Conservation (phyloP, 2,888 invertebrate species). For the Caenorhabditis plicata region DNA sequence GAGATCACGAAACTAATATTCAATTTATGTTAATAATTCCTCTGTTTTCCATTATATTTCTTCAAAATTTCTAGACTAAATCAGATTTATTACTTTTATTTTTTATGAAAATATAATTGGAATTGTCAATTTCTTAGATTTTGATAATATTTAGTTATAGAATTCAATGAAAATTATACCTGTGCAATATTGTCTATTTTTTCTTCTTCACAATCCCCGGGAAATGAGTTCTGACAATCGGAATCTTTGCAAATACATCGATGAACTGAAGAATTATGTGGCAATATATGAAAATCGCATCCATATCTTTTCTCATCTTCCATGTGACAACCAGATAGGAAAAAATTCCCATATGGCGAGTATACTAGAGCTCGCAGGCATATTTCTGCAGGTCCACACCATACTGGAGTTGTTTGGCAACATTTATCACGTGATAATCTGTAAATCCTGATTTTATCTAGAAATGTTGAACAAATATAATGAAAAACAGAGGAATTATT, state of each 20-base stretch:
- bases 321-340: conserved; percentile 41
- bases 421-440: conserved; percentile 36
- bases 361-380: conserved; percentile 41
- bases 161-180: too few relatives aligned
- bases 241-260: conserved; percentile 38
- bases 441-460: conserved; percentile 1
- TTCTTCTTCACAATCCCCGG: conserved; percentile 35
- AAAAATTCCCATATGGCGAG: conserved; percentile 38
- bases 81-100: too few relatives aligned
- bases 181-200: conserved; percentile 13
- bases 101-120: too few relatives aligned
- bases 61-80: too few relatives aligned
- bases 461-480: too few relatives aligned
- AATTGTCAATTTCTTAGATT: too few relatives aligned
- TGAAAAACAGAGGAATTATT: too few relatives aligned
- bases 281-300: conserved; percentile 35
- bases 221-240: conserved; percentile 37
- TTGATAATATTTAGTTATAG: too few relatives aligned
- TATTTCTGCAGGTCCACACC: conserved; percentile 14
- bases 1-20: too few relatives aligned
- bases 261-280: conserved; percentile 39
- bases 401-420: conserved; percentile 29
- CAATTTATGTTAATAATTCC: too few relatives aligned
- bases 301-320: conserved; percentile 31
- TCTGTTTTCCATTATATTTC: too few relatives aligned